A percentile compares a stretch with the other conserved stretches of the same genome.
phyloP scores from a whole-genome alignment of 2,888 invertebrate genomes.

The Harpagoxenus sublaevis region DNA sequence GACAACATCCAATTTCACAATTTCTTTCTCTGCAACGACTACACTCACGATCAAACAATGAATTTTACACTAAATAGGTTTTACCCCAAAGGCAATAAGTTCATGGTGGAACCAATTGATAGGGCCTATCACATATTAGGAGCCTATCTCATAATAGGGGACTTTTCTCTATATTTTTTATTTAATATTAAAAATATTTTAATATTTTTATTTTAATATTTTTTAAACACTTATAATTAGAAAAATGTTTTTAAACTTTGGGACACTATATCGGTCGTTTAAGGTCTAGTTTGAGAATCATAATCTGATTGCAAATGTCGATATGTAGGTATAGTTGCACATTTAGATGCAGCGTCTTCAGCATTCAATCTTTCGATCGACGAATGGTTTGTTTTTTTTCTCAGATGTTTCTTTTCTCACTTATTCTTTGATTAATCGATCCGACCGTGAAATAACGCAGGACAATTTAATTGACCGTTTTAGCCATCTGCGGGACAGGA shows the following conservation, averaged over 20 bases:
- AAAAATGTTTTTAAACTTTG: neutral
- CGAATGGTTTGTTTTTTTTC: slow-evolving; percentile 43
- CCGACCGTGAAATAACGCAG: slow-evolving; percentile 72
- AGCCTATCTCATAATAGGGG: too few species aligned
- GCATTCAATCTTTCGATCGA: slow-evolving; percentile 50
- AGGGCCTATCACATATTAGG: too few species aligned
- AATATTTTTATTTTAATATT: neutral
- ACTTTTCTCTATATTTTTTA: too few species aligned
- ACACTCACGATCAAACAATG: too few species aligned
- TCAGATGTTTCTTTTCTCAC: slow-evolving; percentile 48
- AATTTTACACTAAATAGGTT: too few species aligned
- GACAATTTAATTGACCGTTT: slow-evolving; percentile 82
- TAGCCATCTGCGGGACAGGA: slow-evolving; percentile 97
- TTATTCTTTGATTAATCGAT: slow-evolving; percentile 62
- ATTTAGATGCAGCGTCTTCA: slow-evolving; percentile 64
- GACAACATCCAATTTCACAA: too few species aligned
- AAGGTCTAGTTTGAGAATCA: slow-evolving; percentile 48
- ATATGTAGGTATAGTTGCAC: slow-evolving; percentile 52
- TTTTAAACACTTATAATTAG: slow-evolving; percentile 7
- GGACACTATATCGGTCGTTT: neutral
- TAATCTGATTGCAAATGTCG: slow-evolving; percentile 52
- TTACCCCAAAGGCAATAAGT: too few species aligned
- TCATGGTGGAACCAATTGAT: too few species aligned
- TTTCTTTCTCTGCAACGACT: too few species aligned
- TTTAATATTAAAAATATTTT: too few species aligned